Conservation (phyloP, 2,888 invertebrate genomes). For the Synanthedon tipuliformis region DNA sequence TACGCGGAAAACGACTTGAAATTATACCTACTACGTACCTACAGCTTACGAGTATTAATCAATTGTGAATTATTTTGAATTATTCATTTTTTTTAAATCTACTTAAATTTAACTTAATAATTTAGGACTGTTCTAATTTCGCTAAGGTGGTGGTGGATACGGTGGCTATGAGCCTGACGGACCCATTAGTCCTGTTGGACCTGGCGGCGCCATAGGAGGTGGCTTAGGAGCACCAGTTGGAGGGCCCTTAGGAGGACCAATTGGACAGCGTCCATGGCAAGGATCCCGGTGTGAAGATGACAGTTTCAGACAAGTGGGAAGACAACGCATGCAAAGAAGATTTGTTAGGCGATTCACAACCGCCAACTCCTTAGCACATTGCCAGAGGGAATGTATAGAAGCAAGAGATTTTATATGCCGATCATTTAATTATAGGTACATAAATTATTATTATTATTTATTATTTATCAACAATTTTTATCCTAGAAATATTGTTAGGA, state of each 20-base stretch:
- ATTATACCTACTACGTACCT: no score
- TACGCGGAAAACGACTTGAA: no score
- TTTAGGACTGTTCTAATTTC: neutral
- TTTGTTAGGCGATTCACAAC: conserved; percentile 81
- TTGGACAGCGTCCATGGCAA: conserved; percentile 50
- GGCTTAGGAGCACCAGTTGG: conserved; percentile 39
- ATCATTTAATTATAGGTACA: conserved; percentile 90
- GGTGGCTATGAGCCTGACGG: conserved; percentile 56
- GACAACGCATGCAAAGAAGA: conserved; percentile 82
- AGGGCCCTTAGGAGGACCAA: conserved; percentile 26
- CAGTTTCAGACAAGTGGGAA: conserved; percentile 85
- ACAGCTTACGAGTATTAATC: no score
- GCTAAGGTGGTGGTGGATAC: conserved; percentile 18
- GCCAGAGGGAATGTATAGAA: conserved; percentile 87
- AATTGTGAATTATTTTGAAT: no score
- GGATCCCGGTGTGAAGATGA: conserved; percentile 84
- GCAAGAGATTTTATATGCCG: conserved; percentile 86
- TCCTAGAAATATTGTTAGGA: neutral
- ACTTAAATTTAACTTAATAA: no score
- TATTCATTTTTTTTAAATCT: no score
- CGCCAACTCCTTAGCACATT: conserved; percentile 80
- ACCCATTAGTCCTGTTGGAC: conserved; percentile 37
- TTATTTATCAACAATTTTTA: neutral
- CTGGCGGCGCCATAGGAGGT: conserved; percentile 32
- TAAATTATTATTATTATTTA: conserved; percentile 26